Conservation (phyloP, 2,797 vertebrate species). For the Tenualosa thibaudeaui region DNA sequence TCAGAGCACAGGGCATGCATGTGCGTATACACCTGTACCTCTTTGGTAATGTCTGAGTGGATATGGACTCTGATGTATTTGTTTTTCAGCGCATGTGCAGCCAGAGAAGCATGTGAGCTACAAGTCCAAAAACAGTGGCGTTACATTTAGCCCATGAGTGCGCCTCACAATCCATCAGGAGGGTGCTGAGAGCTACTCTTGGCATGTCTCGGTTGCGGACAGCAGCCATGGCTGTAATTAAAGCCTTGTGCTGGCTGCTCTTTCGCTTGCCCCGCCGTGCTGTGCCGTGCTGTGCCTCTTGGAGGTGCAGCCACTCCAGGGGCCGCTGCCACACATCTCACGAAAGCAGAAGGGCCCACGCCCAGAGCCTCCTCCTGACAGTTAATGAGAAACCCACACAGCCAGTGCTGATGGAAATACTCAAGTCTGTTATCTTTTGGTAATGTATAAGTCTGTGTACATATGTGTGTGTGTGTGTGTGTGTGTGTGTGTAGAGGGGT, state of each 20-base stretch:
- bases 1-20: not conserved
- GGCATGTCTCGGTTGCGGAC: constrained; percentile 57
- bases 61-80: not conserved
- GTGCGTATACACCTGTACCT: too few species aligned
- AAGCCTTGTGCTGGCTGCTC: not conserved
- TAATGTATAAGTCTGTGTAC: too few species aligned
- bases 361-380: not conserved
- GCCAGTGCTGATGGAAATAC: not conserved
- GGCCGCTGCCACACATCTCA: not conserved
- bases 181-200: constrained; percentile 65
- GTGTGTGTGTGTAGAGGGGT: not conserved
- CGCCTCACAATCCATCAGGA: constrained; percentile 64
- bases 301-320: not conserved
- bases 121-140: constrained; percentile 44
- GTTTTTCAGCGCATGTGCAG: not conserved
- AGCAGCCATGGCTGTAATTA: constrained; percentile 34
- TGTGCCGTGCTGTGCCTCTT: not conserved
- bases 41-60: not conserved
- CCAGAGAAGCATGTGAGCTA: not conserved
- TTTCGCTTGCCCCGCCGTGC: not conserved
- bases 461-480: not conserved
- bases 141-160: constrained; percentile 63
- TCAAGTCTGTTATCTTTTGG: not conserved
- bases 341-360: constrained; percentile 2
- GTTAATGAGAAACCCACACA: constrained; percentile 11